Base-by-base conservation (phyloP, 2,113 vertebrate genomes). In the Panthera leo region DNA sequence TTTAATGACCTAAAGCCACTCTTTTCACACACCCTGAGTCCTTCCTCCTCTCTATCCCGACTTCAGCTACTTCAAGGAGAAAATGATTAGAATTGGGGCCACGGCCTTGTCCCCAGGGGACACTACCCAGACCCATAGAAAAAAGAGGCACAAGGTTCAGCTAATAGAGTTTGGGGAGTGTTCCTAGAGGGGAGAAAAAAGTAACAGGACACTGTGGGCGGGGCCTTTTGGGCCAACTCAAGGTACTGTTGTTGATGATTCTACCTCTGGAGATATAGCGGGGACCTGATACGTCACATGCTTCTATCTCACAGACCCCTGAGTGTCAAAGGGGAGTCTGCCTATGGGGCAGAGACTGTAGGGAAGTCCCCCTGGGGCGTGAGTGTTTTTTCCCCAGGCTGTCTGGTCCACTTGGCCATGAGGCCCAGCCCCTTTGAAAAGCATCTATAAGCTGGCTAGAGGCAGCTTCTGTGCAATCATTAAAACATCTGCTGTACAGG, bases 191-290 rank as follows among this genome's bases (percentile, higher is more conserved):
- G n/a, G 42, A 31, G 71, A 80, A 34, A 6, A 2, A 29, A 73
- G 36, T 45, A n/a, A 29, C 3, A 0, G 8, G 39, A 42, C 29
- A 61, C 3, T 9, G 9, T 73, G 53, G 14, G 10, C 1, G 9
- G 25, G 25, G 12, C 11, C 15, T 36, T 89, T 73, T 39, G 25
- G 75, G 53, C 18, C 70, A 61, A 61, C 68, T 39, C 45, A 39
- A 39, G 3, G 23, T 51, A 3, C 25, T 15, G 14, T 2, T 25
- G 9, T 27, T 29, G 6, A 19, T 34, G 25, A 25, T 53, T 27
- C 61, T 53, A 16, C 10, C 7, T 9, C 76, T 21, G 5, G 45
- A 55, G 2, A 13, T 11, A 29, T 2, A 53, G 34, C 36, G 61
- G 61, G 27, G 71, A 25, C n/a, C 61, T 78, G 12, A 48, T 4